These are phyloP conservation scores for Trilocha varians DNA, from an alignment of 2,888 invertebrate genomes.

Conservation along the genomic window DNA sequence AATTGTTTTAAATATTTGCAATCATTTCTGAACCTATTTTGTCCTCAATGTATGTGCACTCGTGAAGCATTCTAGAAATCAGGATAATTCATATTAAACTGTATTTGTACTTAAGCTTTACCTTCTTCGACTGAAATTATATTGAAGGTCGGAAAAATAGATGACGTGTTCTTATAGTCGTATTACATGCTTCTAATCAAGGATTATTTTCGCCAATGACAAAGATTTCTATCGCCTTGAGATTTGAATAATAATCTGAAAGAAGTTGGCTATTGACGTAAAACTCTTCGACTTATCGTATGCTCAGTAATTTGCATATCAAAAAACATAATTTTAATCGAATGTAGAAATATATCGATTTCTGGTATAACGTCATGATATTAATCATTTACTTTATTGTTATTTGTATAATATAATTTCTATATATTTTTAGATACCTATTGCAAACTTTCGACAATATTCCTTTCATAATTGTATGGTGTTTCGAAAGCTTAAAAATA, in stretches of 20 bases:
- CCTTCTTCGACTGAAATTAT: too few species aligned
- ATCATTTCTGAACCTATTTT: too few species aligned
- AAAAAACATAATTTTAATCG: conserved; percentile 7
- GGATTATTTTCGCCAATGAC: conserved; percentile 1
- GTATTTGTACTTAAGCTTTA: too few species aligned
- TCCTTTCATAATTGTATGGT: conserved; percentile 78
- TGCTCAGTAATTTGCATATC: conserved; percentile 10
- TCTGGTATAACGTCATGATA: conserved; percentile 6
- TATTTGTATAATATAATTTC: background rate
- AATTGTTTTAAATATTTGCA: too few species aligned
- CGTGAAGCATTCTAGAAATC: too few species aligned
- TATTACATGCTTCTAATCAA: background rate
- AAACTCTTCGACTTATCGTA: conserved; percentile 9
- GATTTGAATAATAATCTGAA: conserved; percentile 10
- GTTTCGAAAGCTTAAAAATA: conserved; percentile 65
- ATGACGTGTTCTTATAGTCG: background rate
- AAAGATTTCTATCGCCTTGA: background rate
- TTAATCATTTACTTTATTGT: background rate
- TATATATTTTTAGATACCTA: conserved; percentile 32
- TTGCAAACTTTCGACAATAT: conserved; percentile 57
- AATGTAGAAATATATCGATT: conserved; percentile 9
- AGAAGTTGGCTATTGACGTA: conserved; percentile 17
- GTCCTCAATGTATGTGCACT: too few species aligned
- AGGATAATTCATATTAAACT: too few species aligned
- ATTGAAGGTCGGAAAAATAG: too few species aligned